Evolutionary conservation across 2,113 vertebrate genomes (phyloP), one percentile per base, ranked within the genome.

Genomic region (Dicaeum eximium): DNA sequence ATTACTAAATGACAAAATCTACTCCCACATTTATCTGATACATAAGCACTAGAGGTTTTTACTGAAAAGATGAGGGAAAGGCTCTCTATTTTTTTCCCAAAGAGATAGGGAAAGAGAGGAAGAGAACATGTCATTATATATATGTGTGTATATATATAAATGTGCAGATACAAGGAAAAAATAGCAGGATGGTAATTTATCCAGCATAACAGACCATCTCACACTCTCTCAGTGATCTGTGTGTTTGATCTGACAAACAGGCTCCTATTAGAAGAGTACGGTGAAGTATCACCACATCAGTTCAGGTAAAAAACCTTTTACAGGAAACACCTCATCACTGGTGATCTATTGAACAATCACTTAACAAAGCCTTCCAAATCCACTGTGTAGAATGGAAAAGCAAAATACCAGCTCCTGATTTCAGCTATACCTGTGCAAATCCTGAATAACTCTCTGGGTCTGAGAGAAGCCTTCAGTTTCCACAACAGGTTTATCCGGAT

Each of bases 361-460:
- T 91, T 88, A 86, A 64, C 53, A 95, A 91, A 93, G 86, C 77
- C 65, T 82, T 92, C 48, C 80, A 95, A 93, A 87, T 81, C 89
- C 81, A 67, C 77, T 73, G 35, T 72, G 69, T 25, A 69, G 42
- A 57, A 73, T 27, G 35, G 71, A 87, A 91, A 94, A 92, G 71
- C 47, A 65, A 64, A 95, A 82, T 54, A 64, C 80, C 42, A 64
- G 47, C 28, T 91, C 65, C 67, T 88, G 58, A 78, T 86, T 94
- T 88, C 62, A 93, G 51, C 44, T 87, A 58, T 66, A 79, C 58
- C 74, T 85, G 71, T 90, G 33, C 38, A 96, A 95, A 95, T 91
- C 87, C 90, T 72, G 58, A 90, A 82, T 90, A 92, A 80, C 70
- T 90, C 90, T n/a, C 50, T 11, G 1, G 21, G 38, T 82, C 81